Evolutionary conservation across 2,888 invertebrate species (phyloP).

Genomic region (Hymenopus coronatus): DNA sequence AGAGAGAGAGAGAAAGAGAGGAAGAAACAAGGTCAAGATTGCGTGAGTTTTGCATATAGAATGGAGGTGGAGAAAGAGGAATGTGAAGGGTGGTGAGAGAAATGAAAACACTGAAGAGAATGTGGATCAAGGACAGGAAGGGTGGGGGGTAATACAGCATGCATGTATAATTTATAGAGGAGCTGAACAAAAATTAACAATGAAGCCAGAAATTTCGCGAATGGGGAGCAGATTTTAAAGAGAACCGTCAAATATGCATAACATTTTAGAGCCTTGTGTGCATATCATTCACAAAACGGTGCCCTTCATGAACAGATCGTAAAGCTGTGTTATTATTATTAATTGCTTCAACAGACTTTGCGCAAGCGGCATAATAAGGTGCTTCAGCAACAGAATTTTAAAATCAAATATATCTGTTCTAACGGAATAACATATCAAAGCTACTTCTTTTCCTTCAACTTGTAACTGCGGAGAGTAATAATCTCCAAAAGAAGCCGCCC

Average conservation of each 20-base stretch:
- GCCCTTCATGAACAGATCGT: neutral
- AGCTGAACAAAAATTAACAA: neutral
- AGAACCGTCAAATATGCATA: neutral
- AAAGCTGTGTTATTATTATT: too few species aligned
- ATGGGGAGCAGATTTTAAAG: neutral
- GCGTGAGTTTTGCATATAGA: too few species aligned
- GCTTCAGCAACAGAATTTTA: neutral
- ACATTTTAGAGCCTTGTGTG: neutral
- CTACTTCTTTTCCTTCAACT: neutral
- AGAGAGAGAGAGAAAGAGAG: too few species aligned
- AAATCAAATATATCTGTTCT: neutral
- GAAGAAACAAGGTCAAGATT: too few species aligned
- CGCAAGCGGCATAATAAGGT: neutral
- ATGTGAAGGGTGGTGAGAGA: neutral
- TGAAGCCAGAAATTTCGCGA: neutral
- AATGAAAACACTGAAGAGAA: neutral
- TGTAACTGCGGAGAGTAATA: neutral
- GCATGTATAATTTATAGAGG: neutral
- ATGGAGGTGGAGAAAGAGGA: neutral
- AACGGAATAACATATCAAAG: neutral
- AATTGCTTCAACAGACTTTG: too few species aligned
- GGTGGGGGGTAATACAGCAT: neutral
- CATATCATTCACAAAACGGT: neutral
- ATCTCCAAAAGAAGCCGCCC: too few species aligned
- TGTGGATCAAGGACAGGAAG: neutral